These are phyloP conservation scores for Rissa tridactyla DNA, from an alignment of 2,113 vertebrate genomes.

Conservation along the genomic window DNA sequence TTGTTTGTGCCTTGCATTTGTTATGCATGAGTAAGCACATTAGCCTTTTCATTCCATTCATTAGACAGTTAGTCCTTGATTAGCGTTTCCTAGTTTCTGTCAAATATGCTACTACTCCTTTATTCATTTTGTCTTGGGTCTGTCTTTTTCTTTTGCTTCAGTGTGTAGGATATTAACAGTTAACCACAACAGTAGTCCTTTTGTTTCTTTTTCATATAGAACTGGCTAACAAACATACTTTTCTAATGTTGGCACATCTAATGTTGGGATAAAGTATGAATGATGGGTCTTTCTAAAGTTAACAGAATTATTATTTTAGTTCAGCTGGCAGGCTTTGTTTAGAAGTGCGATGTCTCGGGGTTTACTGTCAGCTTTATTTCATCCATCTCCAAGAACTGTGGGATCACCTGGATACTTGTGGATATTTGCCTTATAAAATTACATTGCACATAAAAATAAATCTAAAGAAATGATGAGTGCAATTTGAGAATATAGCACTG, in stretches of 20 bases:
- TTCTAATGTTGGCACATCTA: slow-evolving; percentile 15
- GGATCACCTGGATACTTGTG: slow-evolving; percentile 35
- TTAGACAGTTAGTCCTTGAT: slow-evolving; percentile 71
- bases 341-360: neutral
- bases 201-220: slow-evolving; percentile 28
- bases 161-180: slow-evolving; percentile 49
- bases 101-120: slow-evolving; percentile 59
- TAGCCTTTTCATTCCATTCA: slow-evolving; percentile 75
- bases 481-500: neutral
- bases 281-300: slow-evolving; percentile 29
- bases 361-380: slow-evolving; percentile 36
- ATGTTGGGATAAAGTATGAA: slow-evolving; percentile 25
- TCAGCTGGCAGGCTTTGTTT: slow-evolving; percentile 21
- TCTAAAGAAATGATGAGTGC: neutral
- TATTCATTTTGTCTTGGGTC: slow-evolving; percentile 33
- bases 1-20: slow-evolving; percentile 64
- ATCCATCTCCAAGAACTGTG: neutral
- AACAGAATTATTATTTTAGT: slow-evolving; percentile 39
- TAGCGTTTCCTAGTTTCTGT: slow-evolving; percentile 68
- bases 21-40: slow-evolving; percentile 69
- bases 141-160: slow-evolving; percentile 18
- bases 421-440: slow-evolving; percentile 26
- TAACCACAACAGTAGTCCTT: slow-evolving; percentile 35
- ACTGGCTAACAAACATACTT: slow-evolving; percentile 58
- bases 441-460: neutral